Evolutionary conservation across 2,888 invertebrate species (phyloP), one percentile per base, ranked within the genome.

Genomic region (Drosophila kokeensis): DNA sequence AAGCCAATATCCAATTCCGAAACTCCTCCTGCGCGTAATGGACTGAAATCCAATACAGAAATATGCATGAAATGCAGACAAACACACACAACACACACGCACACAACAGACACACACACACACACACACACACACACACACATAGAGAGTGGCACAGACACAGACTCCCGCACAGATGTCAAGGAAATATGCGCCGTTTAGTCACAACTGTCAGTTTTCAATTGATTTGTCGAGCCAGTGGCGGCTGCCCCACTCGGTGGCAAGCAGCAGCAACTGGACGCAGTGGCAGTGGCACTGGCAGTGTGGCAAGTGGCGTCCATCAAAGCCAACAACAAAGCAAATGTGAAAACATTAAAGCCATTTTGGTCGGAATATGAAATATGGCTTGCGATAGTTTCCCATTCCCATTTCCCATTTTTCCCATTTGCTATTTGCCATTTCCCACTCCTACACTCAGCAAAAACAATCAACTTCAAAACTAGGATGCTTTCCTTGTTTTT

Each of bases 31-130:
- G 68, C 71, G 69, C 86, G 89, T 90, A 86, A 86, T 86, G 85
- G 85, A 90, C 89, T 90, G 90, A 86, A 86, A 86, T 86, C 90
- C 80, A 90, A 90, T 83, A 89, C 90, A 87, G 81, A 89, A 90
- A 90, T 89, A 91, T 89, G 87, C 90, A 87, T 87, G 90, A 79
- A 79, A 80, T 62, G 72, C 70, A 74, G 63, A 80, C 68, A 60
- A 59, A 72, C 27, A 65, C 50, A 65, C 49, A 58, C 58, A 66
- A 13, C 48, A 59, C 30, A 42, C 52, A 68, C n/a, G 48, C n/a
- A 38, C 3, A 24, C 24, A 24, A 24, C 24, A 24, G 24, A 65
- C 59, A 76, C 54, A 73, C 36, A 42, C 45, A 62, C 21, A 48
- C 27, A 40, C 49, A 40, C n/a, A 81, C 59, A 76, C 54, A 73